These are phyloP conservation scores for Oscheius myriophilus DNA, from an alignment of 2,888 invertebrate species.

Conservation along the genomic window DNA sequence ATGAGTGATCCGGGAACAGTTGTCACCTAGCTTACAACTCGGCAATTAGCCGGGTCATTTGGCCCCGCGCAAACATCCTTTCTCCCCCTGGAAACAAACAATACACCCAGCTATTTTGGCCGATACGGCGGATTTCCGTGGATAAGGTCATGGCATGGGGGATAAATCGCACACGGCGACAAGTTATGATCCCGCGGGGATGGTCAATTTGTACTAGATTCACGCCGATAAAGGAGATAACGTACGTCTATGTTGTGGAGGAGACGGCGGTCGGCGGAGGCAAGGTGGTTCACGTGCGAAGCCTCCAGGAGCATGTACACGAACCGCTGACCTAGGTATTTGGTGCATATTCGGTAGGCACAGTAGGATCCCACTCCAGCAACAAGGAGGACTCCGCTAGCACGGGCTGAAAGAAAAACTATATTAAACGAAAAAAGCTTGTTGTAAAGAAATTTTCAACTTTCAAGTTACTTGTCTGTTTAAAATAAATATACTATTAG, in stretches of 20 bases:
- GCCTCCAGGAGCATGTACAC: conserved; percentile 65
- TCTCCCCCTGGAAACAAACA: background rate
- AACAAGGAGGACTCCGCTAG: conserved; percentile 66
- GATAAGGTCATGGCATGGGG: conserved; percentile 22
- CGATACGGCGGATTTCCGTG: conserved; percentile 10
- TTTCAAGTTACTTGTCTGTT: too few species aligned
- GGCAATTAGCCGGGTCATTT: conserved; percentile 18
- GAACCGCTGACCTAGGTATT: conserved; percentile 48
- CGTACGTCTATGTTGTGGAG: conserved; percentile 46
- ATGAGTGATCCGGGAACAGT: conserved; percentile 18
- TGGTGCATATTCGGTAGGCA: conserved; percentile 64
- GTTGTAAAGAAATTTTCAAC: too few species aligned
- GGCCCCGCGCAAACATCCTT: background rate
- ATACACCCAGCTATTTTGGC: too few species aligned
- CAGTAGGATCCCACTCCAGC: conserved; percentile 69
- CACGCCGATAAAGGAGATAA: conserved; percentile 1
- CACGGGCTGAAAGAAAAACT: conserved; percentile 55
- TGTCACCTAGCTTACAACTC: conserved; percentile 25
- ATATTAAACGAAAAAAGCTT: too few species aligned
- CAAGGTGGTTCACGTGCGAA: conserved; percentile 53
- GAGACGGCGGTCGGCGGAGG: conserved; percentile 62
- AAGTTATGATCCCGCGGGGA: conserved; percentile 16
- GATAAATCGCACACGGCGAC: conserved; percentile 21
- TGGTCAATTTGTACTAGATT: conserved; percentile 14
- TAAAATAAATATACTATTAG: too few species aligned